These are phyloP conservation scores for Chymomyza procnemis DNA, from an alignment of 2,888 invertebrate species.

Conservation along the genomic window DNA sequence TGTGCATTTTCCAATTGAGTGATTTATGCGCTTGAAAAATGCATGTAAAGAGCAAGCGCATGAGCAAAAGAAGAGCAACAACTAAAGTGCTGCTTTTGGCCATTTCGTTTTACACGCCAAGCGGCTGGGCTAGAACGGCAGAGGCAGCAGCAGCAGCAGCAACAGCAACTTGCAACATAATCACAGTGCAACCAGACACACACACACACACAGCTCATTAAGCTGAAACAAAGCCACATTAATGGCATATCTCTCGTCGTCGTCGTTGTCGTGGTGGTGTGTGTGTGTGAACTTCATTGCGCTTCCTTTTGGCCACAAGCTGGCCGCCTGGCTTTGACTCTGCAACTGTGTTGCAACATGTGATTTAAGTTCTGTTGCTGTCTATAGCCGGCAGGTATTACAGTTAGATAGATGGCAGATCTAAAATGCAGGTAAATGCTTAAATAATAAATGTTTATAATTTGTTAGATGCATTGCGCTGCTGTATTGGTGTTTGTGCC, in stretches of 20 bases:
- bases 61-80: conserved; percentile 21
- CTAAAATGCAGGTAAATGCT: conserved; percentile 7
- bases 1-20: conserved; percentile 69
- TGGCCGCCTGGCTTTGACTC: background rate
- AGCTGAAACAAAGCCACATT: conserved; percentile 26
- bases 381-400: background rate
- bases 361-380: background rate
- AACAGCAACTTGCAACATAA: conserved; percentile 25
- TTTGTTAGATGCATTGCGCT: conserved; percentile 29
- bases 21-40: conserved; percentile 68
- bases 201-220: conserved; percentile 26
- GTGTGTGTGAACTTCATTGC: background rate
- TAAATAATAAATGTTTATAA: conserved; percentile 44
- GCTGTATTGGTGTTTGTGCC: conserved; percentile 4
- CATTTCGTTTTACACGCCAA: background rate
- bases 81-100: background rate
- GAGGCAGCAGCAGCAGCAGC: background rate
- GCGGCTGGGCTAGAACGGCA: background rate
- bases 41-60: conserved; percentile 48
- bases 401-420: background rate
- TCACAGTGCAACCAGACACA: conserved; percentile 13
- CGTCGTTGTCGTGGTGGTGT: background rate
- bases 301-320: background rate
- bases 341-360: background rate
- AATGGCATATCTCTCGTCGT: background rate